Percentiles rank a stretch among this genome's conserved stretches.
These are phyloP conservation scores for Cephalotes varians DNA, from an alignment of 2,888 invertebrate species.

Conservation along the genomic window DNA sequence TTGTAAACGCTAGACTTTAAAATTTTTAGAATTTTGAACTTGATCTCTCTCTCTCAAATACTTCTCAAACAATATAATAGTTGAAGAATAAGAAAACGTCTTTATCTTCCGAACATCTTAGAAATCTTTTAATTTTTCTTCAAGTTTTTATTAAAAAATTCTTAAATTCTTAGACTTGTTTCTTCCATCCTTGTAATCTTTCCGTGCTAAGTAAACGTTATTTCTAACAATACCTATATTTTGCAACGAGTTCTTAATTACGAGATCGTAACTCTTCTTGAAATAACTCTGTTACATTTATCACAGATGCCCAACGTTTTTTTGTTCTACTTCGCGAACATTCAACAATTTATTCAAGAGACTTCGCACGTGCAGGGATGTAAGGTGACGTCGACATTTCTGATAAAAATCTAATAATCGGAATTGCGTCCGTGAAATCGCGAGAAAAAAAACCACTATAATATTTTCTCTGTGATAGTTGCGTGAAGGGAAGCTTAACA, in stretches of 20 bases:
- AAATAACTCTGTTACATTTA: constrained; percentile 19
- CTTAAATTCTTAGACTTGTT: not conserved
- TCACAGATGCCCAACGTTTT: not conserved
- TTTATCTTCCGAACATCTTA: not conserved
- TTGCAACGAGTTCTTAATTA: not conserved
- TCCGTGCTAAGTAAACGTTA: not conserved
- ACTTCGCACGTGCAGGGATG: not conserved
- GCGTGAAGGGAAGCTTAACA: not conserved
- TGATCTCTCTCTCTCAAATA: not conserved
- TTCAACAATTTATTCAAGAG: constrained; percentile 12
- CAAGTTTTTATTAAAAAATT: not conserved
- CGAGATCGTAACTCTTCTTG: not conserved
- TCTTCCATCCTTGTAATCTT: not conserved
- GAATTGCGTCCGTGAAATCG: not conserved
- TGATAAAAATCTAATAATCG: not conserved
- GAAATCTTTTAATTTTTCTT: not conserved
- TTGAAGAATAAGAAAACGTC: not conserved
- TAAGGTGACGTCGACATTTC: not conserved
- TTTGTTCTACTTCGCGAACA: not conserved
- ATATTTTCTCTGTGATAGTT: not conserved
- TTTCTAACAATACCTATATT: not conserved
- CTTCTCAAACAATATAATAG: not conserved
- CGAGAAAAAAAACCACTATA: not conserved
- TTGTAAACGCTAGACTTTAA: not conserved
- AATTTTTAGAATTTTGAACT: not conserved